Evolutionary conservation across 2,797 vertebrate genomes (phyloP).

Genomic region (Tapirus indicus): DNA sequence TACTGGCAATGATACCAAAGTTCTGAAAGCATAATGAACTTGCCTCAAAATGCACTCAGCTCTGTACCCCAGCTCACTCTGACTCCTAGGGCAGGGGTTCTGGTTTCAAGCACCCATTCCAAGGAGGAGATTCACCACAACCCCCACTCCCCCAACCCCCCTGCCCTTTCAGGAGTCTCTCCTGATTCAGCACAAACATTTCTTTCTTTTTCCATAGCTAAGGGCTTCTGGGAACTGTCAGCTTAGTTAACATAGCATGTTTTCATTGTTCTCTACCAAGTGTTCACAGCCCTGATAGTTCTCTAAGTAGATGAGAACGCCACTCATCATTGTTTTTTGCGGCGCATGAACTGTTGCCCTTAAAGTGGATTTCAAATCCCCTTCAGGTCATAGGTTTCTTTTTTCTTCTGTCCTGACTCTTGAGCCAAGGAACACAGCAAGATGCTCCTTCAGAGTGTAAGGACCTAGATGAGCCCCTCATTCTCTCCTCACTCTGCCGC

Average conservation of each 20-base stretch:
- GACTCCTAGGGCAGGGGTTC: background rate
- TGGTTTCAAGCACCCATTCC: background rate
- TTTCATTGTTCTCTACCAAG: background rate
- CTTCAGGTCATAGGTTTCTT: background rate
- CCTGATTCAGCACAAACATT: background rate
- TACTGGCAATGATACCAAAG: background rate
- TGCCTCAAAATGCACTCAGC: background rate
- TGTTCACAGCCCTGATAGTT: background rate
- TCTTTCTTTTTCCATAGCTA: background rate
- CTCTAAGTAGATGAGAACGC: background rate
- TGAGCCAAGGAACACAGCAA: background rate
- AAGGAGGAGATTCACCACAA: background rate
- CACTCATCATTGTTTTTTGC: background rate
- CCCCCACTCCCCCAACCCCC: too few species aligned
- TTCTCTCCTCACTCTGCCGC: background rate
- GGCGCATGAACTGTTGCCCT: background rate
- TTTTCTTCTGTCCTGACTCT: background rate
- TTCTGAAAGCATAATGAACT: background rate
- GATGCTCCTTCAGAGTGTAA: background rate
- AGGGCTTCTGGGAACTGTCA: background rate
- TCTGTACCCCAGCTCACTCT: background rate
- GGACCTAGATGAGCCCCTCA: background rate
- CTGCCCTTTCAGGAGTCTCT: background rate
- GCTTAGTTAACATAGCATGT: background rate
- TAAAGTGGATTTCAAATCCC: conserved; percentile 2